Percentiles rank a stretch among this genome's conserved stretches.
Evolutionary conservation across 2,113 vertebrate genomes (phyloP).

Genomic region (Chionomys nivalis): DNA sequence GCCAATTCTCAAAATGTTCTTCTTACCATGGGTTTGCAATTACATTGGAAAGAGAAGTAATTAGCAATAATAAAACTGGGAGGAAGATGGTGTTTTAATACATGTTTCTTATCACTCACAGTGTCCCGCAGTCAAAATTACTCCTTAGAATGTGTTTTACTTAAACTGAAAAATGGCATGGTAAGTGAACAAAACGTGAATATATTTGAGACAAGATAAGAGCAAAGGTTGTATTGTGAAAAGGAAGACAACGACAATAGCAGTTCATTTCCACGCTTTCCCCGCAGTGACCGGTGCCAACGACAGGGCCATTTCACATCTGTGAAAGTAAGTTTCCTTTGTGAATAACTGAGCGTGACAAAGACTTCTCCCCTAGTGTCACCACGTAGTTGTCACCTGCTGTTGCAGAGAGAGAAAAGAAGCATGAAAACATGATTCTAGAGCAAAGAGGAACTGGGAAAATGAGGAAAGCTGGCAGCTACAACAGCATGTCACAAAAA

Average conservation of each 20-base stretch:
- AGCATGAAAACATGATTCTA: neutral
- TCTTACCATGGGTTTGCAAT: neutral
- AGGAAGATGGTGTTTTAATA: neutral
- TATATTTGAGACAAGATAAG: conserved; percentile 38
- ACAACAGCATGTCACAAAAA: neutral
- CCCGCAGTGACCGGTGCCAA: neutral
- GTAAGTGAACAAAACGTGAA: conserved; percentile 38
- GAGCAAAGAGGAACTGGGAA: neutral
- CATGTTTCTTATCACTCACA: neutral
- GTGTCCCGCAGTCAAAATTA: neutral
- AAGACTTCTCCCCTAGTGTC: neutral
- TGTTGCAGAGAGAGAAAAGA: neutral
- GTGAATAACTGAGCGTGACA: conserved; percentile 27
- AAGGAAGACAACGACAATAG: conserved; percentile 25
- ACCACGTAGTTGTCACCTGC: conserved; percentile 7
- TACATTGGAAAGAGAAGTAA: neutral
- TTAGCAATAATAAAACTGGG: neutral
- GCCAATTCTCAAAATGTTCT: conserved; percentile 21
- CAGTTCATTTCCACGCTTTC: neutral
- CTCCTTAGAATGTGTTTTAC: neutral
- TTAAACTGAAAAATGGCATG: conserved; percentile 27
- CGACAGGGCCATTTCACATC: neutral
- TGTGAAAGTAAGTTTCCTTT: conserved; percentile 51
- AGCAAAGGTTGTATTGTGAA: conserved; percentile 23
- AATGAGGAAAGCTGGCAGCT: neutral